Evolutionary conservation across 2,797 vertebrate genomes (phyloP).

Genomic region (Eospalax fontanierii): DNA sequence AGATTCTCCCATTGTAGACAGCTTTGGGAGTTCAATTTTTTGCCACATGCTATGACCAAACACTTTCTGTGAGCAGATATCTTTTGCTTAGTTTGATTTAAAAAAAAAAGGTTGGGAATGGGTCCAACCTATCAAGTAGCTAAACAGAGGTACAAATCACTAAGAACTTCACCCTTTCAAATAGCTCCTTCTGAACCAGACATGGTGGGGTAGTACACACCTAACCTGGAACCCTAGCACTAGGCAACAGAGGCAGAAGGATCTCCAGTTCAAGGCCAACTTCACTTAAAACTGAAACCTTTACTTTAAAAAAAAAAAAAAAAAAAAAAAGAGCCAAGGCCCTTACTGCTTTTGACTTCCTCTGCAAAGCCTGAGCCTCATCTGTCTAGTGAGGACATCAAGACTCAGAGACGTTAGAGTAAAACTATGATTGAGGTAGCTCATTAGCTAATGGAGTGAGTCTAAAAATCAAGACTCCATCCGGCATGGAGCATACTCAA

Average conservation of each 20-base stretch:
- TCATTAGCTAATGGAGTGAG: not conserved
- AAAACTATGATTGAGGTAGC: not conserved
- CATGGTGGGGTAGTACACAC: no score
- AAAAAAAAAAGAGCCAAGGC: not conserved
- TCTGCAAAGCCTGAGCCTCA: not conserved
- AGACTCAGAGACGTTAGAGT: not conserved
- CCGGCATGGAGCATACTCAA: no score
- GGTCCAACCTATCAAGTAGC: not conserved
- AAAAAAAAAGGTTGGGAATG: not conserved
- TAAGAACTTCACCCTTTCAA: not conserved
- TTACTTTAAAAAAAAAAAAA: not conserved
- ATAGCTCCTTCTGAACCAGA: not conserved
- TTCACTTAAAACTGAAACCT: not conserved
- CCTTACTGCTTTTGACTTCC: not conserved
- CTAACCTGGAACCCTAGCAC: not conserved
- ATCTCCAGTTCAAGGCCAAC: not conserved
- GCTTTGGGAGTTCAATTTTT: not conserved
- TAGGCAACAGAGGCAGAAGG: not conserved
- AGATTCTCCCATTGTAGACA: not conserved
- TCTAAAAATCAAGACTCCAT: not conserved
- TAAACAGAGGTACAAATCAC: not conserved
- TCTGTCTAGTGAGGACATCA: not conserved
- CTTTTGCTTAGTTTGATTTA: slow-evolving; percentile 47
- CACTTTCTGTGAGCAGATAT: not conserved
- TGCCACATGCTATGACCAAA: not conserved